phyloP scores from a whole-genome alignment of 2,797 vertebrate species.

The Halcyon badia region DNA sequence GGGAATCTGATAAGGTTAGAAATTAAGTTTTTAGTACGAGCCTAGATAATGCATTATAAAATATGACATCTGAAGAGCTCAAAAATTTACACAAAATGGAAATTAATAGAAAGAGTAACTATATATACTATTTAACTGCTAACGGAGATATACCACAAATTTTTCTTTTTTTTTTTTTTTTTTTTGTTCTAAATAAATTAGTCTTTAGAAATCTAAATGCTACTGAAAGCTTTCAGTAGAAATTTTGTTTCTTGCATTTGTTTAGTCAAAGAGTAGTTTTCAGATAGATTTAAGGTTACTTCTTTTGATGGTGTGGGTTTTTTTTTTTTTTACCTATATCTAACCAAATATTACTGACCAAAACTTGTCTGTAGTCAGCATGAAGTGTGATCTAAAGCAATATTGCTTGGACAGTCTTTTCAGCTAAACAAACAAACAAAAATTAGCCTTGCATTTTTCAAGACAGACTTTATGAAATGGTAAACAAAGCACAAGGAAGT shows the following conservation, averaged over 20 bases:
- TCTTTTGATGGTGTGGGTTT: not conserved
- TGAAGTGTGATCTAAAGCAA: not conserved
- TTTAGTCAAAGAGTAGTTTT: not conserved
- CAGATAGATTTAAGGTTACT: not conserved
- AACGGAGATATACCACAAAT: not conserved
- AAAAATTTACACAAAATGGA: not conserved
- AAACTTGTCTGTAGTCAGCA: not conserved
- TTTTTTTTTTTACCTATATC: not conserved
- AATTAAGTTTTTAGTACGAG: not conserved
- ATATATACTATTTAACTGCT: not conserved
- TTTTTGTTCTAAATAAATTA: not conserved
- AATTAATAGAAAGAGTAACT: not conserved
- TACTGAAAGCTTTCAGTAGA: not conserved
- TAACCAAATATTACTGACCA: not conserved
- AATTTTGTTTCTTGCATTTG: not conserved
- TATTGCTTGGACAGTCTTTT: not conserved
- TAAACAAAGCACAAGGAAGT: not conserved
- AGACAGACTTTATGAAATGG: not conserved
- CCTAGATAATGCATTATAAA: not conserved
- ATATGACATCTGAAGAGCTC: not conserved
- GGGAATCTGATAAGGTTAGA: not conserved
- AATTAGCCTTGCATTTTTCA: not conserved
- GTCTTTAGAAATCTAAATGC: not conserved
- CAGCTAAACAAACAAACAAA: not conserved
- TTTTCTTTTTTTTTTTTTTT: not conserved